These are phyloP conservation scores for Cepaea nemoralis DNA, from an alignment of 1,140 invertebrate genomes.

Conservation along the genomic window DNA sequence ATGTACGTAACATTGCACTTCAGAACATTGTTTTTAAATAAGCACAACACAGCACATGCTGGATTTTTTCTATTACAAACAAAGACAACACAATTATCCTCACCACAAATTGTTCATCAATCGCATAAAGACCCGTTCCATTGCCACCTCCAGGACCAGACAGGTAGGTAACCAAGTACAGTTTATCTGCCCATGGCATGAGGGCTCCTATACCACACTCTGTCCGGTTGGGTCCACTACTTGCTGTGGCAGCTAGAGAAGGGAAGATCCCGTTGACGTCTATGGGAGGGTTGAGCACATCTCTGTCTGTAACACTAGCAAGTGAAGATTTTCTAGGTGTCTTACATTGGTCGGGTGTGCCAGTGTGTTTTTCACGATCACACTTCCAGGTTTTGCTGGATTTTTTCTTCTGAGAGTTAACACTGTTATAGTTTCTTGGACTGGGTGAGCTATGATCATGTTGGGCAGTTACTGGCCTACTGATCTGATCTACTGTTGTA, in stretches of 20 bases:
- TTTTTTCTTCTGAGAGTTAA: not conserved
- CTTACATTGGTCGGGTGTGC: not conserved
- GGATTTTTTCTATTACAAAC: not conserved
- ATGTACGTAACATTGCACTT: too few species aligned
- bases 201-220: conserved; percentile 50
- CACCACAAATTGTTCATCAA: conserved; percentile 42
- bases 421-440: not conserved
- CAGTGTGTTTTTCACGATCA: not conserved
- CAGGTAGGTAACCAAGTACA: conserved; percentile 51
- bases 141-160: conserved; percentile 43
- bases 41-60: not conserved
- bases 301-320: not conserved
- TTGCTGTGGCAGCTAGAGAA: conserved; percentile 36
- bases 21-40: too few species aligned
- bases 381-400: not conserved
- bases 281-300: not conserved
- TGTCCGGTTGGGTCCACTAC: conserved; percentile 40
- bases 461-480: not conserved
- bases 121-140: conserved; percentile 48
- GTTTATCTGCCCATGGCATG: conserved; percentile 50
- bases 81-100: not conserved
- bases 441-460: not conserved
- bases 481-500: not conserved
- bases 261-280: conserved; percentile 43
- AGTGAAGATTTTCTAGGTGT: not conserved